These are phyloP conservation scores for Ceratoteleas bidentatus DNA, from an alignment of 1,140 invertebrate genomes.

Conservation along the genomic window DNA sequence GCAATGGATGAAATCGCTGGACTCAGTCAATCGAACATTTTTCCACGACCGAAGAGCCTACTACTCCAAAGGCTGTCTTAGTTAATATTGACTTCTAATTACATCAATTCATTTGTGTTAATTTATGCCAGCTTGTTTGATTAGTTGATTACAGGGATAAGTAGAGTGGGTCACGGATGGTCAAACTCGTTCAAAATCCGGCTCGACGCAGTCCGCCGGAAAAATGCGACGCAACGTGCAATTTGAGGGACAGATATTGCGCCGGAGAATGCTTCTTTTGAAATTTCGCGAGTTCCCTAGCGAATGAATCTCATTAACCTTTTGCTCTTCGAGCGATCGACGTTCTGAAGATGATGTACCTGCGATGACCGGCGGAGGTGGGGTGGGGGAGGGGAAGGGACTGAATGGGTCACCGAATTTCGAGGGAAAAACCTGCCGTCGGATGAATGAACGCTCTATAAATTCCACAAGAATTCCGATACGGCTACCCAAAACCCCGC, in stretches of 20 bases:
- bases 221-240: constrained; percentile 23
- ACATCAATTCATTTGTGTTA: too few relatives aligned
- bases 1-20: not conserved
- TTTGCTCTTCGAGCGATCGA: constrained; percentile 10
- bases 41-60: too few relatives aligned
- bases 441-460: not conserved
- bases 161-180: too few relatives aligned
- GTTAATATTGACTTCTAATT: not conserved
- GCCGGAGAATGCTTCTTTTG: constrained; percentile 16
- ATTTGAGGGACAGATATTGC: constrained; percentile 28
- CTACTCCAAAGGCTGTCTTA: not conserved
- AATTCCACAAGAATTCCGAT: too few relatives aligned
- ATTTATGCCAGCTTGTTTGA: too few relatives aligned
- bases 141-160: too few relatives aligned
- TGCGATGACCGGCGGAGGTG: not conserved
- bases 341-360: constrained; percentile 16
- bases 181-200: too few relatives aligned
- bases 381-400: not conserved
- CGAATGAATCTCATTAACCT: constrained; percentile 57
- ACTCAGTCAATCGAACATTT: too few relatives aligned
- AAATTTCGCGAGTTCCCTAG: constrained; percentile 16
- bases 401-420: not conserved
- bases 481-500: too few relatives aligned
- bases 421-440: constrained; percentile 11
- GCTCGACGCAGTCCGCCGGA: constrained; percentile 14